Base-by-base conservation (phyloP, 2,888 invertebrate species). In the Thereva unica region DNA sequence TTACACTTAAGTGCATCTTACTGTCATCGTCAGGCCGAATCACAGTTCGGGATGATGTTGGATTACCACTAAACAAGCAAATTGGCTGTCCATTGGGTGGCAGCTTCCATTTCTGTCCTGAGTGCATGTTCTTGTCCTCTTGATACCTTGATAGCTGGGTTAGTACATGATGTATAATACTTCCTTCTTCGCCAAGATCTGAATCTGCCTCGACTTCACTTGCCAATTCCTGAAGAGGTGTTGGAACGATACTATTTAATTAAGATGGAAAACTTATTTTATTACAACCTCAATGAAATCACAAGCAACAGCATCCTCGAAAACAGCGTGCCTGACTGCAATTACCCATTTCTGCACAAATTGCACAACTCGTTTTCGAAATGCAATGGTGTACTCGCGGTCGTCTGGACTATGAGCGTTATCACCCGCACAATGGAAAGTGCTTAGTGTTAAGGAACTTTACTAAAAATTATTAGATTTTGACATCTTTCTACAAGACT, bases 311-410 rank as follows among this genome's bases (percentile, higher is more conserved):
- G 86, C 84, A 77, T 92, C 91, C 73, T 90, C 89, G 75, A 89
- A 89, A 70, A 92, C 90, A 3, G 89, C 88, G 74, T 89, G 86
- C 4, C 89, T 83, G 57, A 90, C 86, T 4, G 90, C 86, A 71
- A 85, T 84, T 50, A 88, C 86, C 92, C 92, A 92, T 73, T 87
- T 85, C 74, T 89, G 87, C 61, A 91, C 86, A 80, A 93, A 93
- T 72, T 89, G 87, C 53, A 92, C 86, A 9, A 92, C 91, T 69
- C 90, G 85, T 73, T 88, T 84, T 78, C 91, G 90, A 75, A 88
- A 89, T 66, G 86, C 85, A 71, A 88, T 77, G 52, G 87, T 82
- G 76, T 87, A 89, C 73, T 89, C 88, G 68, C 84, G 82, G 76
- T 89, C 89, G 76, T 88, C 81, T 64, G 78, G 84, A 66, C 83